These are phyloP conservation scores for Sesamia nonagrioides DNA, from an alignment of 1,140 invertebrate species.

Conservation along the genomic window DNA sequence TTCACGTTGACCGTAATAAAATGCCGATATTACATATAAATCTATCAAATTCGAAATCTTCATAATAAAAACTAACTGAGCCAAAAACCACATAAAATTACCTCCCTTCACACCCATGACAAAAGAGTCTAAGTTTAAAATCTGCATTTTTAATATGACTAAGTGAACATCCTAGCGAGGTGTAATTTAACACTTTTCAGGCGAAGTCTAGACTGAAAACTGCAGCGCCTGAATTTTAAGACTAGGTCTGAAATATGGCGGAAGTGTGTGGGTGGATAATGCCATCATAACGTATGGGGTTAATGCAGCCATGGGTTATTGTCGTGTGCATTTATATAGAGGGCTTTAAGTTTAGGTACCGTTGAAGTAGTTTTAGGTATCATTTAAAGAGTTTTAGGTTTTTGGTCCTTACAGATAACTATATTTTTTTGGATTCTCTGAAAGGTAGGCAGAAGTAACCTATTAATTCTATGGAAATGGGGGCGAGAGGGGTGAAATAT, in stretches of 20 bases:
- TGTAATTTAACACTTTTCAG: conserved; percentile 44
- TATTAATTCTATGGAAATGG: too few species aligned
- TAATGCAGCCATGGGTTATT: conserved; percentile 40
- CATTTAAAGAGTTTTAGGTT: too few species aligned
- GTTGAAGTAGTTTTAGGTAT: neutral
- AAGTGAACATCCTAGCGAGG: conserved; percentile 39
- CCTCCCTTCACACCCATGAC: neutral
- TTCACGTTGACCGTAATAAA: too few species aligned
- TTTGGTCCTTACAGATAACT: too few species aligned
- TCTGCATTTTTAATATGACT: conserved; percentile 44
- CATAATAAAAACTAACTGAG: too few species aligned
- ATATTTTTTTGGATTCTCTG: too few species aligned
- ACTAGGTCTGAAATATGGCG: conserved; percentile 52
- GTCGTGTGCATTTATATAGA: neutral
- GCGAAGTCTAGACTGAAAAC: conserved; percentile 47
- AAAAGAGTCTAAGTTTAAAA: conserved; percentile 19
- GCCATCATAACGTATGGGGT: conserved; percentile 41
- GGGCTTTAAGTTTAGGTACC: neutral
- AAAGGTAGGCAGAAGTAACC: too few species aligned
- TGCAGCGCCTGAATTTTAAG: conserved; percentile 52
- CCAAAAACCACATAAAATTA: neutral
- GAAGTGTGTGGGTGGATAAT: conserved; percentile 47
- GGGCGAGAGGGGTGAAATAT: too few species aligned
- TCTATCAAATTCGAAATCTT: too few species aligned
- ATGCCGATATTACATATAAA: too few species aligned